Percentiles rank a stretch among this genome's conserved stretches.
phyloP scores from a whole-genome alignment of 2,797 vertebrate species.

The Prionace glauca region DNA sequence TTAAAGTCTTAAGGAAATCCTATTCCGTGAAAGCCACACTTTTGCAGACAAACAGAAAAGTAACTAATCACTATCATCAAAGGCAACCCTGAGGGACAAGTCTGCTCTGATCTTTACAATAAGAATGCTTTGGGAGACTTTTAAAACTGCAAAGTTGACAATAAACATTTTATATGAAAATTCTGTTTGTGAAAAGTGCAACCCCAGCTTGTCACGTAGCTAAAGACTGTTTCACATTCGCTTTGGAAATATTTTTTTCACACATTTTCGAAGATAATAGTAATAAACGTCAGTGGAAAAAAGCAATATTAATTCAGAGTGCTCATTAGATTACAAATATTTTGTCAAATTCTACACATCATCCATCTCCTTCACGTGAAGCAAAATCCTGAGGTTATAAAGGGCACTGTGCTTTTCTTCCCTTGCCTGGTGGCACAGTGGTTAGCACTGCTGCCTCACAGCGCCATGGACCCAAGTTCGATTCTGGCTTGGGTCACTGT shows the following conservation, averaged over 20 bases:
- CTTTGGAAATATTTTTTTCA: not conserved
- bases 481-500: no score
- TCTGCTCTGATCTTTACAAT: not conserved
- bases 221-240: not conserved
- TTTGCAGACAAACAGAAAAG: not conserved
- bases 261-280: not conserved
- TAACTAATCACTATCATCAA: not conserved
- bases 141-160: constrained; percentile 20
- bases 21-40: not conserved
- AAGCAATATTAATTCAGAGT: not conserved
- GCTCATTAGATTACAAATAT: not conserved
- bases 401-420: not conserved
- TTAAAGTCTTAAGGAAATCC: not conserved
- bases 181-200: not conserved
- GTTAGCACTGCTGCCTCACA: no score
- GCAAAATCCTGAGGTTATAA: not conserved
- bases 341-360: not conserved
- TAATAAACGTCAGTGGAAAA: not conserved
- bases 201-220: not conserved
- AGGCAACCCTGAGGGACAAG: not conserved
- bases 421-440: not conserved
- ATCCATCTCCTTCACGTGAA: not conserved
- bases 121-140: not conserved
- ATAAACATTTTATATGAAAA: constrained; percentile 24
- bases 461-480: no score